Percentiles rank a stretch among this genome's conserved stretches.
These are phyloP conservation scores for Eulemur coronatus DNA, from an alignment of 2,797 vertebrate genomes.

Conservation along the genomic window DNA sequence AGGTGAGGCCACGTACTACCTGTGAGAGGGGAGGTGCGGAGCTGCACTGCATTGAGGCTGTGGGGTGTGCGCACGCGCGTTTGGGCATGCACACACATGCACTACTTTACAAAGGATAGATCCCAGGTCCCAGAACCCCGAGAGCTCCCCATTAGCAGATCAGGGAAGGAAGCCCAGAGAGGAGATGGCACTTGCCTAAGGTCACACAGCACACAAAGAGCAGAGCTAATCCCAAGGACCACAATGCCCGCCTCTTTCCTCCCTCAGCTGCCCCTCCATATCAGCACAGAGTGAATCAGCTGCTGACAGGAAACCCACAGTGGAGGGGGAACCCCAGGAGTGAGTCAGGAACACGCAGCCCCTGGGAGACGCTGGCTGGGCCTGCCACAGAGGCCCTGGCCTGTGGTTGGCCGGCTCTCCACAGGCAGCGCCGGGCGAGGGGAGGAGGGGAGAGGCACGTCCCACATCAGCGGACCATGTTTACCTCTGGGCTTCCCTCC, in stretches of 20 bases:
- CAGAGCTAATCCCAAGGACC: not conserved
- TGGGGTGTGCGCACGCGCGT: rapidly evolving
- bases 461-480: not conserved
- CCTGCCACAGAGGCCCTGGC: not conserved
- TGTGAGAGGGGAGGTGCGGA: not conserved
- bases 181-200: not conserved
- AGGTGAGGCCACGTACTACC: rapidly evolving
- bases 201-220: not conserved
- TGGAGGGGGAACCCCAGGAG: not conserved
- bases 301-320: constrained; percentile 33
- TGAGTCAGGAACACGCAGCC: constrained; percentile 9
- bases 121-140: not conserved
- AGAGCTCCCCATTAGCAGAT: not conserved
- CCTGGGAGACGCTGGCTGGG: not conserved
- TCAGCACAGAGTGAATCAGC: constrained; percentile 45
- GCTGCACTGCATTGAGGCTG: not conserved
- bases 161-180: not conserved
- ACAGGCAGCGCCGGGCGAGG: rapidly evolving
- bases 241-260: not conserved
- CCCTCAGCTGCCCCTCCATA: not conserved
- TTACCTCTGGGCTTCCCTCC: constrained; percentile 59
- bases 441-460: not conserved
- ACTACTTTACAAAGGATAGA: not conserved
- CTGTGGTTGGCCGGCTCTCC: not conserved
- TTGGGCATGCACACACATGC: rapidly evolving